Conservation (phyloP, 2,888 invertebrate genomes). For the Agelastica alni region DNA sequence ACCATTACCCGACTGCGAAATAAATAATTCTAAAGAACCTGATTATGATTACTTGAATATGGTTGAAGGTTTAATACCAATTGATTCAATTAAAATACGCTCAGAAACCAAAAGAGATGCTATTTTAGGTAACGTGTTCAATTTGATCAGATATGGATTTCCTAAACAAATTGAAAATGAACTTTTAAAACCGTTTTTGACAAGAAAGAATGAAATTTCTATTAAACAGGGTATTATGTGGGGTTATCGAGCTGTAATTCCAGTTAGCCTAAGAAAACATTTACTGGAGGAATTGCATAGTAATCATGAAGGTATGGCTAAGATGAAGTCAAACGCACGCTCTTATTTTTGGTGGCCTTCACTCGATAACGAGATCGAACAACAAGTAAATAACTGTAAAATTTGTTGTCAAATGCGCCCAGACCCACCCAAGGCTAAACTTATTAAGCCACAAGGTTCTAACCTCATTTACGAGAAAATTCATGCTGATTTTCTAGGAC, state of each 20-base stretch:
- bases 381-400: background rate
- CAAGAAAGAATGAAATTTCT: slow-evolving; percentile 10
- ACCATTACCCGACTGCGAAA: background rate
- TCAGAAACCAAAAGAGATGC: background rate
- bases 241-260: slow-evolving; percentile 29
- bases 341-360: slow-evolving; percentile 19
- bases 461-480: slow-evolving; percentile 7
- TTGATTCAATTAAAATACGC: background rate
- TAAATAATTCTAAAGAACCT: background rate
- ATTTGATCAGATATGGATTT: slow-evolving; percentile 1
- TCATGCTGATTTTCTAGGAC: too few relatives aligned
- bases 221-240: slow-evolving; percentile 28
- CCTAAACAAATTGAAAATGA: background rate
- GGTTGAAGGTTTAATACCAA: background rate
- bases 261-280: slow-evolving; percentile 18
- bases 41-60: background rate
- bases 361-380: slow-evolving; percentile 11
- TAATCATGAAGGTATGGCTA: slow-evolving; percentile 28
- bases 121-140: background rate
- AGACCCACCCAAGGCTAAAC: slow-evolving; percentile 9
- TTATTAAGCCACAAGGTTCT: background rate
- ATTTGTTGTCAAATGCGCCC: background rate
- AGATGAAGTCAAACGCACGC: slow-evolving; percentile 19
- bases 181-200: background rate
- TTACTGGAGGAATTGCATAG: slow-evolving; percentile 28